phyloP scores from a whole-genome alignment of 2,113 vertebrate species.

The Aegypius monachus region DNA sequence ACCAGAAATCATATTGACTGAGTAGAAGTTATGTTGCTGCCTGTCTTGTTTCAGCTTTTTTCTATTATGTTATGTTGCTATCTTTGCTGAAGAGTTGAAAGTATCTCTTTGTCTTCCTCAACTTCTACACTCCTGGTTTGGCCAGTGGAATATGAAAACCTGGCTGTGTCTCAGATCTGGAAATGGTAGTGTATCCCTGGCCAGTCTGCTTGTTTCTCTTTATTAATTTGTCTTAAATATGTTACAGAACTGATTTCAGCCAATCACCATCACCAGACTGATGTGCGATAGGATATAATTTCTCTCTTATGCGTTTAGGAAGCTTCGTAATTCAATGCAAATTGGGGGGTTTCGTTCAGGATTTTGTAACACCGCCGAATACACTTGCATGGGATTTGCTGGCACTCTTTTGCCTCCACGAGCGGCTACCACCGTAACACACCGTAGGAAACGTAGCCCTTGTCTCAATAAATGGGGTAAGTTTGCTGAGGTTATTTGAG shows the following conservation, averaged over 20 bases:
- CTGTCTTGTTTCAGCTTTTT: not conserved
- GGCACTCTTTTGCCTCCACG: not conserved
- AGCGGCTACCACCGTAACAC: not conserved
- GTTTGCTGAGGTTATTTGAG: not conserved
- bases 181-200: not conserved
- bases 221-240: not conserved
- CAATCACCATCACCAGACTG: not conserved
- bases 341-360: not conserved
- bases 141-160: not conserved
- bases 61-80: not conserved
- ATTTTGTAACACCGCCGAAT: not conserved
- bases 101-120: not conserved
- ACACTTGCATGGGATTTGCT: not conserved
- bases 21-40: not conserved
- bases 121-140: not conserved
- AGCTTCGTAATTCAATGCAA: not conserved
- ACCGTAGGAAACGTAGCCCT: fast-evolving
- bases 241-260: not conserved
- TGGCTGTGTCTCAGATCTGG: not conserved
- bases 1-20: not conserved
- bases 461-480: not conserved
- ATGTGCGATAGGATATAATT: not conserved
- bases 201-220: not conserved
- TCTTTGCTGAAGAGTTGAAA: not conserved
- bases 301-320: not conserved